Conservation (phyloP, 2,113 vertebrate genomes). For the Raja brachyura region DNA sequence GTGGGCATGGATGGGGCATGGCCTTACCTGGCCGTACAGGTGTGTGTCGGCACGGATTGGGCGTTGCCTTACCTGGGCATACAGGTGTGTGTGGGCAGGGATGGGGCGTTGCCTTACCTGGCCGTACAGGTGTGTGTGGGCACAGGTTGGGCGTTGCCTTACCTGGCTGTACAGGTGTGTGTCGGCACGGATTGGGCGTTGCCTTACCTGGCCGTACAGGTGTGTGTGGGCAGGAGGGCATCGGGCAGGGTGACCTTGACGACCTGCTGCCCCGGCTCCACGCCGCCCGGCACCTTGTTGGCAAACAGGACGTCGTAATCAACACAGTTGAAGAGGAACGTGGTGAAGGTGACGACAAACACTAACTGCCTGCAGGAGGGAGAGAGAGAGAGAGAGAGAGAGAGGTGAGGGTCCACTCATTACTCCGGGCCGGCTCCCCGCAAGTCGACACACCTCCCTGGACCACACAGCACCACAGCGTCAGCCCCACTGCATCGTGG, state of each 20-base stretch:
- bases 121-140: no score
- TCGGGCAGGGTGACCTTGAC: slow-evolving; percentile 91
- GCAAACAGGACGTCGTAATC: slow-evolving; percentile 98
- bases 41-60: no score
- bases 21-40: slow-evolving; percentile 42
- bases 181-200: no score
- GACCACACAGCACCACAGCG: no score
- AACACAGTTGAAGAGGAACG: slow-evolving; percentile 93
- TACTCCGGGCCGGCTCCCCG: background rate
- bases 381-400: background rate
- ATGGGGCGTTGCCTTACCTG: no score
- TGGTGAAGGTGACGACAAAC: slow-evolving; percentile 94
- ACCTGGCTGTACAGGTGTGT: no score
- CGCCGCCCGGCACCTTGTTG: slow-evolving; percentile 94
- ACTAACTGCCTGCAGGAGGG: slow-evolving; percentile 77
- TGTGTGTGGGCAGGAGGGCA: slow-evolving; percentile 78
- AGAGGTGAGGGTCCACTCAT: no score
- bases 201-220: slow-evolving; percentile 73
- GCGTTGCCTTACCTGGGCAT: no score
- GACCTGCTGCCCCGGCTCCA: slow-evolving; percentile 67
- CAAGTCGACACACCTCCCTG: no score
- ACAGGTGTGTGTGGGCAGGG: no score
- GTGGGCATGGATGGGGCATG: slow-evolving; percentile 56
- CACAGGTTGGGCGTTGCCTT: no score
- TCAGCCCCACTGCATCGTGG: no score